phyloP scores from a whole-genome alignment of 2,797 vertebrate genomes.

The Paratrypauchen microcephalus region DNA sequence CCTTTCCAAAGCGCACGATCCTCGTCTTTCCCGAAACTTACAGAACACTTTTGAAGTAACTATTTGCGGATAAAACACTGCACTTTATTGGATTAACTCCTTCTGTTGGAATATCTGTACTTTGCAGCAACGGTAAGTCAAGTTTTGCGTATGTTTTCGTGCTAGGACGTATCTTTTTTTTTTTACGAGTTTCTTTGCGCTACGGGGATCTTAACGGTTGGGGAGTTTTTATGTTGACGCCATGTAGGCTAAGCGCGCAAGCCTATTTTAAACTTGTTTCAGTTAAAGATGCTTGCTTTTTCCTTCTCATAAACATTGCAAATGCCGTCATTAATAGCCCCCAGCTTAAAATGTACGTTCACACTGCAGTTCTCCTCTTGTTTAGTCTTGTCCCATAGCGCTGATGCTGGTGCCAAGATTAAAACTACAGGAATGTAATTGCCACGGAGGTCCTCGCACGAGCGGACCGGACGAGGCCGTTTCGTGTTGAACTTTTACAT shows the following conservation, averaged over 20 bases:
- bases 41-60: conserved; percentile 37
- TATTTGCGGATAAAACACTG: not conserved
- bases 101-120: conserved; percentile 39
- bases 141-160: not conserved
- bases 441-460: conserved; percentile 21
- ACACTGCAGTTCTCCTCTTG: conserved; percentile 4
- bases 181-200: conserved; percentile 13
- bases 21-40: conserved; percentile 23
- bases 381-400: conserved; percentile 6
- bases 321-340: not conserved
- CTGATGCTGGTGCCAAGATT: conserved; percentile 49
- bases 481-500: not conserved
- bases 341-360: not conserved
- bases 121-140: conserved; percentile 66
- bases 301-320: no score
- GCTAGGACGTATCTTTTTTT: conserved; percentile 1
- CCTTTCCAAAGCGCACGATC: conserved; percentile 13
- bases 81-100: conserved; percentile 39
- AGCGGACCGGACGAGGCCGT: not conserved
- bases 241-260: not conserved
- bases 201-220: conserved; percentile 24
- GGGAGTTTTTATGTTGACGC: conserved; percentile 11
- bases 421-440: conserved; percentile 29
- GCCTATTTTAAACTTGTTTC: not conserved
- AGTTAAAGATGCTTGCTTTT: fast-evolving